Conservation (phyloP, 2,888 invertebrate genomes). For the Drosophila sordidapex region DNA sequence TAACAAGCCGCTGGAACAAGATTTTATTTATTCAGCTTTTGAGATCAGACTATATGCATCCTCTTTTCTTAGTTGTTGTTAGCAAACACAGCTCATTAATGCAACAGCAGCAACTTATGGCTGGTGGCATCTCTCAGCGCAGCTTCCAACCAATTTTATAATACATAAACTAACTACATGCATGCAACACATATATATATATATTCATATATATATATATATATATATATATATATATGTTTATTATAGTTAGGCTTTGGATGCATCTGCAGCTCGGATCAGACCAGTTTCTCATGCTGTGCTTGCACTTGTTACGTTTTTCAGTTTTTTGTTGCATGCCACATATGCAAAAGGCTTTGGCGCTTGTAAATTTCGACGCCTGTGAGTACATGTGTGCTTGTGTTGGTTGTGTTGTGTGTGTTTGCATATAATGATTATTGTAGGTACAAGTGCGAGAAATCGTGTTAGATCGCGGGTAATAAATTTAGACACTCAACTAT, state of each 20-base stretch:
- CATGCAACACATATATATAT: slow-evolving; percentile 10
- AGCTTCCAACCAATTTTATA: slow-evolving; percentile 69
- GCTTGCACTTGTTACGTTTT: slow-evolving; percentile 75
- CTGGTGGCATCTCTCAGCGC: slow-evolving; percentile 61
- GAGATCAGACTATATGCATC: not conserved
- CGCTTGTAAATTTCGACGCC: slow-evolving; percentile 68
- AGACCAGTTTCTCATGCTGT: slow-evolving; percentile 70
- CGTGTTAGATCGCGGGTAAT: slow-evolving; percentile 84
- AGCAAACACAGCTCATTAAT: slow-evolving; percentile 44
- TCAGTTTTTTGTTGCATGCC: slow-evolving; percentile 61
- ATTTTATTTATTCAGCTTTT: not conserved
- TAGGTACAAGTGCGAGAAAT: slow-evolving; percentile 84
- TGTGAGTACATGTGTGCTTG: slow-evolving; percentile 32
- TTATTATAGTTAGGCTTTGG: slow-evolving; percentile 21
- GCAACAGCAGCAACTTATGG: slow-evolving; percentile 39
- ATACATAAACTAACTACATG: slow-evolving; percentile 59
- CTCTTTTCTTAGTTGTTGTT: not conserved
- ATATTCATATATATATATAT: slow-evolving; percentile 1
- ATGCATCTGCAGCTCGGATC: slow-evolving; percentile 43
- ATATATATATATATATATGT: slow-evolving; percentile 9
- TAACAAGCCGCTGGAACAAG: not conserved
- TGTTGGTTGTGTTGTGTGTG: slow-evolving; percentile 45
- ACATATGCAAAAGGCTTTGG: slow-evolving; percentile 78
- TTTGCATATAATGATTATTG: slow-evolving; percentile 81
- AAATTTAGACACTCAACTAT: slow-evolving; percentile 83